These are phyloP conservation scores for Globodera rostochiensis DNA, from an alignment of 1,140 invertebrate genomes.

Conservation along the genomic window DNA sequence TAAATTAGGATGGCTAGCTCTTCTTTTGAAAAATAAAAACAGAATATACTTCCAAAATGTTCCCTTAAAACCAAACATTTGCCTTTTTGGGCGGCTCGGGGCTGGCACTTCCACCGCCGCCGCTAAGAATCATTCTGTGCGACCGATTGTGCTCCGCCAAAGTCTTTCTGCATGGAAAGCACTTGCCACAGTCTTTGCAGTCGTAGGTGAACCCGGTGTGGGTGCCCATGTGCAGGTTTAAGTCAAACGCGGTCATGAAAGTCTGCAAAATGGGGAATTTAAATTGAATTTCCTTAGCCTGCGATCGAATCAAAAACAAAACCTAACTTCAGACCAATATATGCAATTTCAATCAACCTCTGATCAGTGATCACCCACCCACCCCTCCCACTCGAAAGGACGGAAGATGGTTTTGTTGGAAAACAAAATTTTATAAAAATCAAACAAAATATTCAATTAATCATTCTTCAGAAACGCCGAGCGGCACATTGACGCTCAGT, in stretches of 20 bases:
- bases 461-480: no score
- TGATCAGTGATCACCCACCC: no score
- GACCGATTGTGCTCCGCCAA: constrained; percentile 54
- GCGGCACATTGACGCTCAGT: no score
- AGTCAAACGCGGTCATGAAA: constrained; percentile 53
- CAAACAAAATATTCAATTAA: no score
- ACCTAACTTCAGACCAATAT: no score
- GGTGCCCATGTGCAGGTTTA: constrained; percentile 55
- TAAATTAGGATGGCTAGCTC: no score
- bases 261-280: constrained; percentile 36
- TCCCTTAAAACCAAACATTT: background rate
- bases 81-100: constrained; percentile 7
- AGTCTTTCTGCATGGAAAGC: constrained; percentile 52
- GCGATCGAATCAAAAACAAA: background rate
- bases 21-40: no score
- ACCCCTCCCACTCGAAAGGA: constrained; percentile 1
- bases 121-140: constrained; percentile 42
- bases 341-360: background rate
- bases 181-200: constrained; percentile 57
- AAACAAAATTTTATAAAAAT: no score
- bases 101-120: constrained; percentile 5
- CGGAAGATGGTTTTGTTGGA: no score
- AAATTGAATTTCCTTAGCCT: background rate
- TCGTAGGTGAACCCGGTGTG: constrained; percentile 54
- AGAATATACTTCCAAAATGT: no score